Percentiles rank a stretch among this genome's conserved stretches.
Evolutionary conservation across 2,797 vertebrate species (phyloP).

Genomic region (Lacerta agilis): DNA sequence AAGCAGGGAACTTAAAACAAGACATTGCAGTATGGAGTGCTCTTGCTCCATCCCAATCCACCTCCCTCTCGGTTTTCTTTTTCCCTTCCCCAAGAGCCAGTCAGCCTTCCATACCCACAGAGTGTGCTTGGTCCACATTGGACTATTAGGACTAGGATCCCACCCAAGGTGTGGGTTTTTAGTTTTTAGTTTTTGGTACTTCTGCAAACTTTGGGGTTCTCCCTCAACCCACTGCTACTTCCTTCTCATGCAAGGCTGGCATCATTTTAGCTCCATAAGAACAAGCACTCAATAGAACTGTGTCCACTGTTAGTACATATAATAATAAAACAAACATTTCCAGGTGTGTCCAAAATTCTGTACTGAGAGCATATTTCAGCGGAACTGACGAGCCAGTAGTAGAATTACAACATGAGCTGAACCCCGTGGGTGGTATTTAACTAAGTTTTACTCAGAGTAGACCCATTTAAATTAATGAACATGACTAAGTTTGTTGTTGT

Average conservation of each 20-base stretch:
- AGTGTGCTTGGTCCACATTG: background rate
- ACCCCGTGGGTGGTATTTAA: background rate
- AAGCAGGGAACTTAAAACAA: constrained; percentile 37
- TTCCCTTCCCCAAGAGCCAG: background rate
- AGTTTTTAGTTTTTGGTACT: background rate
- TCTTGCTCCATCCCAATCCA: background rate
- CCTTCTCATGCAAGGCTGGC: background rate
- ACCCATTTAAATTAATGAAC: no score
- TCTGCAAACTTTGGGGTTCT: background rate
- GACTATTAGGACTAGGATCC: no score
- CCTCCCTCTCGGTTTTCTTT: background rate
- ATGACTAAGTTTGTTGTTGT: no score
- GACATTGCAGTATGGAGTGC: background rate
- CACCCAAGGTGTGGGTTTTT: background rate
- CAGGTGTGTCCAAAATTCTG: background rate
- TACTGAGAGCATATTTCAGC: background rate
- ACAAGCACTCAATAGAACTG: background rate
- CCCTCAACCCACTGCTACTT: background rate
- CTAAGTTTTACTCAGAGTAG: no score
- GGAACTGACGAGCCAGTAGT: background rate
- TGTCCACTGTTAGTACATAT: background rate
- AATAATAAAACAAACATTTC: background rate
- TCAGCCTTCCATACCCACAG: background rate
- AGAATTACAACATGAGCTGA: background rate
- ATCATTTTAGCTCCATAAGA: background rate